phyloP scores from a whole-genome alignment of 2,888 invertebrate genomes.

The Hypolimnas misippus region DNA sequence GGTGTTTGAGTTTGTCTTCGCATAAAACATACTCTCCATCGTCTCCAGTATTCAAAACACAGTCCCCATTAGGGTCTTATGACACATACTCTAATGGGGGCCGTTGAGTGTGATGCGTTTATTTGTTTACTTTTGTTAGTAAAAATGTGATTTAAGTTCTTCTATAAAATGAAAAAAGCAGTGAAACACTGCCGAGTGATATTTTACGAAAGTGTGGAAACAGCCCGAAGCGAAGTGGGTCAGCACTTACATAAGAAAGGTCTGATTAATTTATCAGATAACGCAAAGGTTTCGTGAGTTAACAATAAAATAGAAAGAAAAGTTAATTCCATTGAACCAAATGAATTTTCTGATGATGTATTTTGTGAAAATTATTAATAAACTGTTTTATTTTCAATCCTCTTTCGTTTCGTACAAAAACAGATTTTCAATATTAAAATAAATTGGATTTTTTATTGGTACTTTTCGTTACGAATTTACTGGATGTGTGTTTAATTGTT shows the following conservation, averaged over 20 bases:
- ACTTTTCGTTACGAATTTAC: not conserved
- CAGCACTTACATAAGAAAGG: constrained; percentile 26
- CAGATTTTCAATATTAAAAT: not conserved
- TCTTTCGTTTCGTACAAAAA: not conserved
- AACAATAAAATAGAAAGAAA: constrained; percentile 11
- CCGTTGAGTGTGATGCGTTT: no score
- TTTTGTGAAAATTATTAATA: not conserved
- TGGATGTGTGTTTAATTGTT: not conserved
- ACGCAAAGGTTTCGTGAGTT: constrained; percentile 20
- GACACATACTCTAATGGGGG: no score
- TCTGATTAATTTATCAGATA: constrained; percentile 31
- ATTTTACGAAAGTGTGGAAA: constrained; percentile 16
- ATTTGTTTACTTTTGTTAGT: no score
- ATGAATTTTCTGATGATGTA: not conserved
- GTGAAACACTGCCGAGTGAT: not conserved
- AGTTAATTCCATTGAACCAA: constrained; percentile 10
- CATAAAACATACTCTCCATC: no score
- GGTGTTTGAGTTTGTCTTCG: no score
- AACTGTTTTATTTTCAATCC: not conserved
- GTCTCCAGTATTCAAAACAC: no score
- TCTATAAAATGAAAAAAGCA: no score
- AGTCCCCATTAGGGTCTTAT: no score
- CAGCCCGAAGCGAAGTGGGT: constrained; percentile 24
- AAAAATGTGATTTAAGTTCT: no score
- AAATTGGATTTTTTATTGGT: not conserved